Evolutionary conservation across 92 coral and sea anemone genomes (phyloP).

Genomic region (Pocillopora grandis): DNA sequence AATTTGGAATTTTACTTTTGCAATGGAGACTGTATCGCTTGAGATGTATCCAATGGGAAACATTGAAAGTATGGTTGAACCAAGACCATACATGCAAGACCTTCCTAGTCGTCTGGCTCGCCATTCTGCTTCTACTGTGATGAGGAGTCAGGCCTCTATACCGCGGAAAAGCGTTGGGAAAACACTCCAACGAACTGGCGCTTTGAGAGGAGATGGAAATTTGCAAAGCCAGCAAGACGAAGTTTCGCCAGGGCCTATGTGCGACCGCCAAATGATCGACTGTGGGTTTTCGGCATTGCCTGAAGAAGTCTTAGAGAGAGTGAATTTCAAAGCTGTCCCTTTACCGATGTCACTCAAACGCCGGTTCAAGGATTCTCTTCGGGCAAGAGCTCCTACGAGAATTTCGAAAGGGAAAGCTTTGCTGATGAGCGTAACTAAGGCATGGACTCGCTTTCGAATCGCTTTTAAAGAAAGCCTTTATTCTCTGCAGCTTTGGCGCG

Average conservation of each 20-base stretch:
- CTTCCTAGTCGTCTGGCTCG: conserved; percentile 84
- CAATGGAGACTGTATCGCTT: conserved; percentile 27
- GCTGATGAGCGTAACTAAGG: conserved; percentile 49
- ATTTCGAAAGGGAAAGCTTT: conserved; percentile 65
- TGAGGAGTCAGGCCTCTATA: conserved; percentile 19
- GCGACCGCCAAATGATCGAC: conserved; percentile 4
- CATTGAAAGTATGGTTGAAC: neutral
- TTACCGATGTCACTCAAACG: conserved; percentile 80
- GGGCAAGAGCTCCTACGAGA: conserved; percentile 37
- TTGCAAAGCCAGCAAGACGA: no score
- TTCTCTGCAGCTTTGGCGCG: conserved; percentile 85
- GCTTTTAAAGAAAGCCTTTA: conserved; percentile 68
- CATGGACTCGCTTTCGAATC: conserved; percentile 50
- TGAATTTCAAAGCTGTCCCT: conserved; percentile 82
- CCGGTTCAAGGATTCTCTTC: conserved; percentile 54
- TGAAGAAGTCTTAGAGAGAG: conserved; percentile 49
- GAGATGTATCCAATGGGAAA: conserved; percentile 26
- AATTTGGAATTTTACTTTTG: neutral
- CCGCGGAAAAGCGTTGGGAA: conserved; percentile 33
- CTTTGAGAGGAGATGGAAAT: conserved; percentile 14
- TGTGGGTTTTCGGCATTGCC: neutral
- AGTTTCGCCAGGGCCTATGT: neutral
- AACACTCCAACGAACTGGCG: conserved; percentile 31
- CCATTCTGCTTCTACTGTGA: conserved; percentile 44
- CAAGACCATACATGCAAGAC: conserved; percentile 27